Base-by-base conservation (phyloP, 2,797 vertebrate species). In the Megaceryle alcyon region DNA sequence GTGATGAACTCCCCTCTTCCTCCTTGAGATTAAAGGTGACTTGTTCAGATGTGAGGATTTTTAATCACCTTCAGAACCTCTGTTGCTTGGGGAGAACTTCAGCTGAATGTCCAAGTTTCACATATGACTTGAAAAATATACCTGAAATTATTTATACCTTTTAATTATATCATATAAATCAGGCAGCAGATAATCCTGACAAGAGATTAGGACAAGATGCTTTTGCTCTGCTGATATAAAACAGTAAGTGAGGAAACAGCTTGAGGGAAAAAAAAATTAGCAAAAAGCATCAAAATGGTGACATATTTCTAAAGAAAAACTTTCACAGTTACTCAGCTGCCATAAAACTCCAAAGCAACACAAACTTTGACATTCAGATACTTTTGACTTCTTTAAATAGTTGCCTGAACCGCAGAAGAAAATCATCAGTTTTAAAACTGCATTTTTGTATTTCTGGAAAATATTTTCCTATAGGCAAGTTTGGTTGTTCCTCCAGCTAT, bases 381-480 rank as follows among this genome's bases (percentile, higher is more conserved):
- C 6, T 59, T 11, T 2, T 51, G 11, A 31, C 14, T 31, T 17
- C 17, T 82, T 54, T 7, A 48, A 68, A 39, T 33, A 82, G 21
- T 4, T 33, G 3, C 31, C 43, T 61, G 35, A 28, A 48, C 51
- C 12, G 22, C 10, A 37, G 23, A 37, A 49, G 28, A 4, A 76
- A 39, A 61, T 43, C 16, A 54, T 9, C 26, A 16, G 21, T 48
- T 39, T 80, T 54, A 25, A 57, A 93, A 59, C 0, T 22, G 12
- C 37, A 59, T 69, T 89, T 73, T 73, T 69, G 8, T 8, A 70
- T 54, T 85, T 39, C 28, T 60, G n/a, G 14, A 71, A 64, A 80
- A 41, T 1, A 12, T 31, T n/a, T 46, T 25, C 69, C 3, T 3
- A 11, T 9, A 39, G 29, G 33, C 43, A 0, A 26, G 35, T 6